Conservation (phyloP, 2,113 vertebrate genomes). For the Bubo scandiacus region DNA sequence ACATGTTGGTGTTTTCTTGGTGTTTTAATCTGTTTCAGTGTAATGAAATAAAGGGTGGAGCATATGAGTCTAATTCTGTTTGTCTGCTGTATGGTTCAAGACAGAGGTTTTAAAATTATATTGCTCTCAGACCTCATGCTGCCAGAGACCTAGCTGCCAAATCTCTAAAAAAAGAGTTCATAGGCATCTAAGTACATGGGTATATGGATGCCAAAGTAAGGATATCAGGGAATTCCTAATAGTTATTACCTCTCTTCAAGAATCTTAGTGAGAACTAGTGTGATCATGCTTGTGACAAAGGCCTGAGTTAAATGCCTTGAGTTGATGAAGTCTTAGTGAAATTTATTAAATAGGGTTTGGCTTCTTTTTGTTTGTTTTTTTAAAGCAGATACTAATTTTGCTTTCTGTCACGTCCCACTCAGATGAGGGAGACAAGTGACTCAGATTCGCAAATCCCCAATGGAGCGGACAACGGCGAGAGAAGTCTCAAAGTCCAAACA, state of each 20-base stretch:
- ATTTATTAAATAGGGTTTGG: background rate
- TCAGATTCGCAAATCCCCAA: too few relatives aligned
- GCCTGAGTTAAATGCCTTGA: background rate
- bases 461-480: too few relatives aligned
- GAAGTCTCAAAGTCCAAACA: too few relatives aligned
- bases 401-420: too few relatives aligned
- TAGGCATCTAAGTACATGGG: background rate
- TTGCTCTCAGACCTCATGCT: background rate
- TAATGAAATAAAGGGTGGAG: background rate
- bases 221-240: background rate
- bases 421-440: too few relatives aligned
- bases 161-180: background rate
- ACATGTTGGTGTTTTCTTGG: fast-evolving
- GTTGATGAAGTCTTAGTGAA: background rate
- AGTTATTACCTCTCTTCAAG: background rate
- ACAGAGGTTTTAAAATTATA: background rate
- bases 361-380: background rate
- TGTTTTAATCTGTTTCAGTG: background rate
- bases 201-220: background rate
- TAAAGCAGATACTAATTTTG: background rate
- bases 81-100: background rate
- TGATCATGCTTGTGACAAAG: background rate
- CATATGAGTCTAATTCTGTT: background rate
- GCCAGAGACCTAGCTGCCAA: background rate
- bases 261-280: background rate